A percentile compares a stretch with the other conserved stretches of the same genome.
Evolutionary conservation across 2,797 vertebrate species (phyloP).

Genomic region (Nannoperca australis): DNA sequence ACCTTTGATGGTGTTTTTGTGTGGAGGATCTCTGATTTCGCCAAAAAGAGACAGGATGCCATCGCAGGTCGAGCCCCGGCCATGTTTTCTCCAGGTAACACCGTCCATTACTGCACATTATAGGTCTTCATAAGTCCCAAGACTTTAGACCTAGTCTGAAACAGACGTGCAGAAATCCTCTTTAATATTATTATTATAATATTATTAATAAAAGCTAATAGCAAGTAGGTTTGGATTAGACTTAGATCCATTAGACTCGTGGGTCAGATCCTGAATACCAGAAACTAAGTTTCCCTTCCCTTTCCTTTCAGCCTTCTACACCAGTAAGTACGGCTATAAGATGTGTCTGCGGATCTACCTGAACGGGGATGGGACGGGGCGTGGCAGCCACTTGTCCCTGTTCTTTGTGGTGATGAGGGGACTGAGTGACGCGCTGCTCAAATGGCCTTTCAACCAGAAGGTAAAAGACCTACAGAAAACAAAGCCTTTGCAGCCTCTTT

Average conservation of each 20-base stretch:
- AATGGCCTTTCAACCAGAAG: constrained; percentile 99
- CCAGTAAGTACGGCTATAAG: constrained; percentile 98
- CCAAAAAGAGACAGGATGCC: constrained; percentile 95
- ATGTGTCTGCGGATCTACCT: constrained; percentile 97
- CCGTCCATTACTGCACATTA: fast-evolving
- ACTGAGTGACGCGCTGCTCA: constrained; percentile 92
- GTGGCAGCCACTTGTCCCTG: constrained; percentile 94
- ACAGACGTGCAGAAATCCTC: too few relatives aligned
- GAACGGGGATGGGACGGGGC: constrained; percentile 96
- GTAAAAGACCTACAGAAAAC: constrained; percentile 66
- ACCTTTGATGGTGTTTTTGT: constrained; percentile 95
- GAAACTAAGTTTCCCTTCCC: not conserved
- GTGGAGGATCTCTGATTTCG: constrained; percentile 96
- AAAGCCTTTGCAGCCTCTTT: not conserved
- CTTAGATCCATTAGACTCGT: not conserved
- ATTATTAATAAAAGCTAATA: too few relatives aligned
- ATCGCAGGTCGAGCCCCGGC: constrained; percentile 93
- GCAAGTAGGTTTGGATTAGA: too few relatives aligned
- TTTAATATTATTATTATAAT: too few relatives aligned
- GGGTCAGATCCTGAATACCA: not conserved
- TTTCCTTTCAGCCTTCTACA: constrained; percentile 91
- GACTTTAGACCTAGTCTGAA: too few relatives aligned
- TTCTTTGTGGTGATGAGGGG: constrained; percentile 99
- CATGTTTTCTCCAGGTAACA: constrained; percentile 92
- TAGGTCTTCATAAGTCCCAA: not conserved